Percentiles rank a stretch among this genome's conserved stretches.
Evolutionary conservation across 2,888 invertebrate species (phyloP).

Genomic region (Ramazzottius varieornatus): DNA sequence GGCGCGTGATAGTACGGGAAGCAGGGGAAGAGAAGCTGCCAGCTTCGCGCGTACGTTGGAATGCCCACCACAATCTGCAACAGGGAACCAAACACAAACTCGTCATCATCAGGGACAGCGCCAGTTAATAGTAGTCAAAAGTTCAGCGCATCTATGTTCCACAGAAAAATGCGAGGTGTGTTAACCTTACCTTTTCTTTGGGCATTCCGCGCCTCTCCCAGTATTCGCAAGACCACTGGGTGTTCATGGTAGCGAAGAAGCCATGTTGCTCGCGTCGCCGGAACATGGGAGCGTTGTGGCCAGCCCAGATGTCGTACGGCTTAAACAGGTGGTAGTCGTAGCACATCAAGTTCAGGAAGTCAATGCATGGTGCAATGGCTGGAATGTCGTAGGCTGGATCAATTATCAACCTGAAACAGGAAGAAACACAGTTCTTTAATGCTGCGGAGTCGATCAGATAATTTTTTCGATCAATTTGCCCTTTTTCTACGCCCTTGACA

Average conservation of each 20-base stretch:
- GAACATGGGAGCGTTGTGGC: conserved; percentile 15
- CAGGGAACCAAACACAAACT: not conserved
- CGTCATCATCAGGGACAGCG: too few relatives aligned
- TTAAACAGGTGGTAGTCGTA: conserved; percentile 16
- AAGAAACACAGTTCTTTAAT: too few relatives aligned
- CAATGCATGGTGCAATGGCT: conserved; percentile 12
- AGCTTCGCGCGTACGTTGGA: conserved; percentile 13
- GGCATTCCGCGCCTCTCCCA: conserved; percentile 12
- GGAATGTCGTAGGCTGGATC: conserved; percentile 13
- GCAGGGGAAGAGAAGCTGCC: conserved; percentile 1
- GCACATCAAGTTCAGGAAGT: conserved; percentile 16
- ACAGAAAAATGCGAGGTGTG: too few relatives aligned
- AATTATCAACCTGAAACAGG: conserved; percentile 15
- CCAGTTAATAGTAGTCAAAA: too few relatives aligned
- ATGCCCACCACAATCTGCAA: conserved; percentile 14
- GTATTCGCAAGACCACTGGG: conserved; percentile 6
- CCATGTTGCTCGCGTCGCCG: conserved; percentile 5
- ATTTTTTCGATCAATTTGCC: too few relatives aligned
- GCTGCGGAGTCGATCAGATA: too few relatives aligned
- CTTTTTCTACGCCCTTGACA: too few relatives aligned
- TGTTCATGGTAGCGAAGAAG: conserved; percentile 6
- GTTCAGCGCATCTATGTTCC: too few relatives aligned
- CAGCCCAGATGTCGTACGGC: conserved; percentile 12
- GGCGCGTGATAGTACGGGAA: not conserved
- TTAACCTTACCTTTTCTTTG: conserved; percentile 9